Base-by-base conservation (phyloP, 2,113 vertebrate species). In the Callaeas wilsoni region DNA sequence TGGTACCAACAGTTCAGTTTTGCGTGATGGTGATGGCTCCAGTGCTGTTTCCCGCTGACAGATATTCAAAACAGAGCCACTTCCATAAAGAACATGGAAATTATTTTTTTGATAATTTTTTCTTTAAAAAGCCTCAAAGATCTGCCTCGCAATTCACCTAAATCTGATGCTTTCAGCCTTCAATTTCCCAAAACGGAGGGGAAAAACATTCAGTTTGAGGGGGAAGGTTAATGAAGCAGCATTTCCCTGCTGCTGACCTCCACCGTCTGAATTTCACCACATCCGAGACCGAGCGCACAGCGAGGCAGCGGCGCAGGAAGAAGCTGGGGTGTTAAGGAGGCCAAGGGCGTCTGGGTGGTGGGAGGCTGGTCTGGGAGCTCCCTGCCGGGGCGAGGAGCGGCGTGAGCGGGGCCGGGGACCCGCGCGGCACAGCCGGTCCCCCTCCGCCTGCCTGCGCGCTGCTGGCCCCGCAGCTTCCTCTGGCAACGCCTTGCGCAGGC, bases 391-490 rank as follows among this genome's bases (percentile, higher is more conserved):
- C 41, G 6, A 33, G 60, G 52, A 49, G 27, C 6, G 78, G 56
- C 21, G 60, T 30, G 85, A 90, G 85, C 27, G 20, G 67, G 70
- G 49, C 71, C 41, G 16, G 63, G 71, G 91, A 85, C 62, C 73
- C 37, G 63, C 14, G 0, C 13, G 20, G 83, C 83, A 32, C 52
- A 44, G 85, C 47, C 27, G 1, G 39, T 73, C 33, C 76, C 33
- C 76, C 75, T n/a, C 35, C 1, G 13, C 83, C 67, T 53, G 71
- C 75, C 68, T 62, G 71, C 26, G 6, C 4, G 12, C 64, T 57
- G 85, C 93, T 35, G 91, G 95, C 93, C 93, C 84, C 16, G 42
- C 84, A 44, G 87, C 86, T 84, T 95, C 89, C 94, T 92, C 91
- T 74, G 94, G 95, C 94, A 93, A 86, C 47, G 92, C 95, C 86